These are phyloP conservation scores for Platysteira castanea DNA, from an alignment of 2,113 vertebrate genomes.

Conservation along the genomic window DNA sequence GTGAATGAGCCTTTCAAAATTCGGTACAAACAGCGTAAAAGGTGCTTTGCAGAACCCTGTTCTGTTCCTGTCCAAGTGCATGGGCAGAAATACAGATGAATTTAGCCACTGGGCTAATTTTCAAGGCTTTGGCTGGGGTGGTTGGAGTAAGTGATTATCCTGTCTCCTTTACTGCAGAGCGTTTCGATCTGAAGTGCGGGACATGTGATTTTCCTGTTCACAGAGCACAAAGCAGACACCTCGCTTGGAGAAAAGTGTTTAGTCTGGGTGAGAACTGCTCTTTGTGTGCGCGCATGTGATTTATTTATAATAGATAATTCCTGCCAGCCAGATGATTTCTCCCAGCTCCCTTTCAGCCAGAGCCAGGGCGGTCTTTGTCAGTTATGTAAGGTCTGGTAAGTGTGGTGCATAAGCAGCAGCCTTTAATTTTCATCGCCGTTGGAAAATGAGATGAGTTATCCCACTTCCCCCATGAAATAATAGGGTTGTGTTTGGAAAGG, in stretches of 20 bases:
- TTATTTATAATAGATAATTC: conserved; percentile 47
- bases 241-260: conserved; percentile 49
- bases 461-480: not conserved
- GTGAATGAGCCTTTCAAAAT: conserved; percentile 1
- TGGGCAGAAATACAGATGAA: not conserved
- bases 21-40: not conserved
- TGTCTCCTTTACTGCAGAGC: not conserved
- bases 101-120: not conserved
- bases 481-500: not conserved
- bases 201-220: conserved; percentile 37
- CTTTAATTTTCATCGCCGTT: conserved; percentile 24
- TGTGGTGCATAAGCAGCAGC: not conserved
- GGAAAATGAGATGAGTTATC: conserved; percentile 15
- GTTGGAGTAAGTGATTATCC: not conserved
- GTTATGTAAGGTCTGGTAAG: conserved; percentile 8
- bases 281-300: not conserved
- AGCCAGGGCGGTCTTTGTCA: not conserved
- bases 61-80: not conserved
- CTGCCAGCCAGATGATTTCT: conserved; percentile 48
- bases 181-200: not conserved
- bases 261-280: conserved; percentile 45
- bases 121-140: not conserved
- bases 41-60: not conserved
- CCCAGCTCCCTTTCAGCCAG: conserved; percentile 14
- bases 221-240: conserved; percentile 39